Conservation (phyloP, 2,113 vertebrate genomes). For the Corythaixoides concolor region DNA sequence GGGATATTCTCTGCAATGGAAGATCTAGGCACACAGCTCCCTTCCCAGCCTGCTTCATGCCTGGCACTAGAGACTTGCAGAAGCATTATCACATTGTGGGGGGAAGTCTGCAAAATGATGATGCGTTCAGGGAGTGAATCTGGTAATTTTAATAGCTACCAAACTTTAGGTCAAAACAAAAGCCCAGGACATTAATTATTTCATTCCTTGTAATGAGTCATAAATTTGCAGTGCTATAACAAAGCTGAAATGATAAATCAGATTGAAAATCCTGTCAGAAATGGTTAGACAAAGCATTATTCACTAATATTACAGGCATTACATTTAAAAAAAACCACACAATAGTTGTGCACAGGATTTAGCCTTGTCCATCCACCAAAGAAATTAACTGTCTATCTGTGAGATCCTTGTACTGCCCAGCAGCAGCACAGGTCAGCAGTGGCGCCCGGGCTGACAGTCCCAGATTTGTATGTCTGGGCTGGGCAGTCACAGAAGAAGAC, state of each 20-base stretch:
- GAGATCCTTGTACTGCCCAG: not conserved
- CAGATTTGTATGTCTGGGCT: slow-evolving; percentile 22
- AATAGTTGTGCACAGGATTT: not conserved
- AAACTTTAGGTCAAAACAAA: not conserved
- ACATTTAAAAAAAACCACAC: not conserved
- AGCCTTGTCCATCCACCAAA: not conserved
- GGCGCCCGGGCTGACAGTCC: not conserved
- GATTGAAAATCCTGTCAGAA: slow-evolving; percentile 39
- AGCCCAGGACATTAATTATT: not conserved
- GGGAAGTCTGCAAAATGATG: not conserved
- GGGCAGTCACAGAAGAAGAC: not conserved
- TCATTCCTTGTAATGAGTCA: slow-evolving; percentile 23
- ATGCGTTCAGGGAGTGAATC: not conserved
- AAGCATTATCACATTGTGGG: not conserved
- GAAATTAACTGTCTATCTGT: not conserved
- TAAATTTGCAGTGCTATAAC: not conserved
- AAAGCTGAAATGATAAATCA: slow-evolving; percentile 12
- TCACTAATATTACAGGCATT: slow-evolving; percentile 1
- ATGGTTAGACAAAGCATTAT: slow-evolving; percentile 8
- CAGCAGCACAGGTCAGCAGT: not conserved
- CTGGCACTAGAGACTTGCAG: not conserved
- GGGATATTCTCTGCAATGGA: not conserved
- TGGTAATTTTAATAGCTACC: not conserved
- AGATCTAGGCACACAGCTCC: not conserved
- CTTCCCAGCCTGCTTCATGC: not conserved